Evolutionary conservation across 1,140 invertebrate species (phyloP).

Genomic region (Cryptotermes secundus): DNA sequence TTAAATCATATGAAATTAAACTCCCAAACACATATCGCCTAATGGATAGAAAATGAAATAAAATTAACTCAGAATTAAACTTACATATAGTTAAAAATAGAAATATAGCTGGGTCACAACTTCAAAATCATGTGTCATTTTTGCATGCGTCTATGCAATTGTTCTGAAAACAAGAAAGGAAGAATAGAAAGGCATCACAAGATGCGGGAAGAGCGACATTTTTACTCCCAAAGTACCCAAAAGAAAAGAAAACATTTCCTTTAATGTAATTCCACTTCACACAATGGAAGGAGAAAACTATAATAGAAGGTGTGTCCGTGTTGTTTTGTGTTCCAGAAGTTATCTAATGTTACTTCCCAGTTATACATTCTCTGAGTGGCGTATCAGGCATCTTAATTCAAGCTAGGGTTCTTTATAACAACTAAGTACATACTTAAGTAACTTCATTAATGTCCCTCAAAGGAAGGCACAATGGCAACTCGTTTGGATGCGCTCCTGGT

Average conservation of each 20-base stretch:
- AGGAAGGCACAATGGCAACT: no score
- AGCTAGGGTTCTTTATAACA: background rate
- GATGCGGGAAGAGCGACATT: background rate
- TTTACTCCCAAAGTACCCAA: background rate
- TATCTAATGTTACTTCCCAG: background rate
- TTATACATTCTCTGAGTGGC: background rate
- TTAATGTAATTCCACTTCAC: conserved; percentile 15
- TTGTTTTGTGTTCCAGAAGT: background rate
- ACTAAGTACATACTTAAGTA: background rate
- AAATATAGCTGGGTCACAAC: no score
- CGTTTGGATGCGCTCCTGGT: no score
- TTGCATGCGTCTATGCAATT: background rate
- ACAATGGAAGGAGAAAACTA: conserved; percentile 7
- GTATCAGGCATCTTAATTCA: background rate
- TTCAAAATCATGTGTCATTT: background rate
- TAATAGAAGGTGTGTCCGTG: background rate
- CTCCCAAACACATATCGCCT: no score
- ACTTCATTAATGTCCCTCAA: background rate
- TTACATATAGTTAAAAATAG: no score
- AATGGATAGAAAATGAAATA: no score
- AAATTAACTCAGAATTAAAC: no score
- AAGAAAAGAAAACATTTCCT: conserved; percentile 9
- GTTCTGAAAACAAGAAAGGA: background rate
- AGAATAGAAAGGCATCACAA: no score
- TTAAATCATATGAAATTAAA: no score